These are phyloP conservation scores for Drosophila melanica DNA, from an alignment of 1,140 invertebrate species.

Conservation along the genomic window DNA sequence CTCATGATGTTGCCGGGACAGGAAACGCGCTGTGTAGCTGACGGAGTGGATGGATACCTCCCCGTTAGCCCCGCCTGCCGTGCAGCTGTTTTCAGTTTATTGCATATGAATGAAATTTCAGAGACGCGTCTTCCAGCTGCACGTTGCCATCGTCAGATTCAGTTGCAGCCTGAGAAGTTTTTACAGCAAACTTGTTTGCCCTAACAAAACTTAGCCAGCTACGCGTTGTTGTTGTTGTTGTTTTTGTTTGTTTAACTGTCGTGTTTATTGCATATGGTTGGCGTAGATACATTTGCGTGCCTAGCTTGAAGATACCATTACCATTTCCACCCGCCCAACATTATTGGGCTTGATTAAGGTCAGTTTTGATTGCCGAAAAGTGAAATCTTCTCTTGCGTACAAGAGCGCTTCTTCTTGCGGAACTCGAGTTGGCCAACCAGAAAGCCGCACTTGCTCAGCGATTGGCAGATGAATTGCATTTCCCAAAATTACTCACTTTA, in stretches of 20 bases:
- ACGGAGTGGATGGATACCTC: conserved; percentile 7
- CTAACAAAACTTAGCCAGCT: conserved; percentile 10
- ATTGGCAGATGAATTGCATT: conserved; percentile 6
- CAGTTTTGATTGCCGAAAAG: conserved; percentile 74
- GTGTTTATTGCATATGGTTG: conserved; percentile 47
- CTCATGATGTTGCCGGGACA: conserved; percentile 63
- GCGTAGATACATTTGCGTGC: conserved; percentile 16
- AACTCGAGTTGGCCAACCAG: conserved; percentile 44
- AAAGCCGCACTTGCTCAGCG: conserved; percentile 19
- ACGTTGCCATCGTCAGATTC: conserved; percentile 24
- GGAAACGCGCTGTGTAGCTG: conserved; percentile 67
- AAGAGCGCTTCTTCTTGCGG: conserved; percentile 11
- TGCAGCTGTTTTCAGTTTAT: conserved; percentile 25
- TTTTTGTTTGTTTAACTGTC: conserved; percentile 43
- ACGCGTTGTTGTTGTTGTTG: conserved; percentile 38
- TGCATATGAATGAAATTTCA: conserved; percentile 72
- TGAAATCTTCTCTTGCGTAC: conserved; percentile 61
- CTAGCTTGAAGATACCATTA: conserved; percentile 24
- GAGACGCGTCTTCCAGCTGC: conserved; percentile 52
- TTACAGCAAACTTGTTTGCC: conserved; percentile 72
- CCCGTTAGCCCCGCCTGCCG: not conserved
- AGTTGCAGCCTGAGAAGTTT: conserved; percentile 67
- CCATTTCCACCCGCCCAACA: conserved; percentile 58
- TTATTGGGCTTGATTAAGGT: conserved; percentile 71
- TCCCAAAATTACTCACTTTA: not conserved